phyloP scores from a whole-genome alignment of 2,888 invertebrate genomes.

The Platerodrilus igneus region DNA sequence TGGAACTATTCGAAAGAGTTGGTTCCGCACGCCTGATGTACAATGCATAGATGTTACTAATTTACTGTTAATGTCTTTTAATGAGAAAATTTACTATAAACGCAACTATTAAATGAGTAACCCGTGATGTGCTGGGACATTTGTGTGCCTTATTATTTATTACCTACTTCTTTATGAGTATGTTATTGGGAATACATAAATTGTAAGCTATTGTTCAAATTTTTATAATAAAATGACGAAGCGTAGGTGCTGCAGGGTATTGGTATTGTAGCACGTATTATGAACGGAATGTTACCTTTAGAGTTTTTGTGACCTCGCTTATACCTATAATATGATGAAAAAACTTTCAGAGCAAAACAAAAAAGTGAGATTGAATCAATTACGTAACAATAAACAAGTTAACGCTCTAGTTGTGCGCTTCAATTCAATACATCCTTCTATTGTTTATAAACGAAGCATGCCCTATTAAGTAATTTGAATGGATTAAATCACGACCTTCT shows the following conservation, averaged over 20 bases:
- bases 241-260: slow-evolving; percentile 10
- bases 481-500: slow-evolving; percentile 28
- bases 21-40: slow-evolving; percentile 10
- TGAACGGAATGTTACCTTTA: not conserved
- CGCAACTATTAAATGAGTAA: slow-evolving; percentile 21
- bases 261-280: no score
- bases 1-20: slow-evolving; percentile 9
- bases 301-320: not conserved
- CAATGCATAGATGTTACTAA: slow-evolving; percentile 16
- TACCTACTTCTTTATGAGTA: slow-evolving; percentile 33
- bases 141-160: slow-evolving; percentile 36
- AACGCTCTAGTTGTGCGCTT: slow-evolving; percentile 31
- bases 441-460: slow-evolving; percentile 30
- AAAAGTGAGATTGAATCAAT: slow-evolving; percentile 14
- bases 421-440: slow-evolving; percentile 28
- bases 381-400: slow-evolving; percentile 26
- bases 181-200: slow-evolving; percentile 31
- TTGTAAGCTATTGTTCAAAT: slow-evolving; percentile 27
- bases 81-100: slow-evolving; percentile 26
- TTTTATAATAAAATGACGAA: slow-evolving; percentile 16
- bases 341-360: slow-evolving; percentile 3
- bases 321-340: not conserved
- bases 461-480: slow-evolving; percentile 30
- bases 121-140: slow-evolving; percentile 23
- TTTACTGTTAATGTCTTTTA: slow-evolving; percentile 25